Conservation (phyloP, 2,797 vertebrate species). For the Peromyscus eremicus region DNA sequence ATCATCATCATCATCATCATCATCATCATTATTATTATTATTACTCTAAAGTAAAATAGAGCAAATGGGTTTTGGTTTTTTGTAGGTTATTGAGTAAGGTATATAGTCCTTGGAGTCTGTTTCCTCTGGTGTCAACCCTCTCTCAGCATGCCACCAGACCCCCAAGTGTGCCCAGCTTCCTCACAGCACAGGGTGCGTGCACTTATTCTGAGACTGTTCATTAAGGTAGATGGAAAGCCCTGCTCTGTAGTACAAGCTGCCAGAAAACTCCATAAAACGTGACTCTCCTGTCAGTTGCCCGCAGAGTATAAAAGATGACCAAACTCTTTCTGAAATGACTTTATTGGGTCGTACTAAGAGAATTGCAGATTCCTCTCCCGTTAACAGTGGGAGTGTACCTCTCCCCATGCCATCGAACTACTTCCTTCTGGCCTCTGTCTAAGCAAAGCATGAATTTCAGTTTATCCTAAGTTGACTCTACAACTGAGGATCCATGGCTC, state of each 20-base stretch:
- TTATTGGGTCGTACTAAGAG: neutral
- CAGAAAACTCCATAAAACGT: neutral
- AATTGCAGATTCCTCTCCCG: neutral
- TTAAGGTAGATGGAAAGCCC: neutral
- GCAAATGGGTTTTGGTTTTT: neutral
- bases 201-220: neutral
- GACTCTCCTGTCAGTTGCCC: neutral
- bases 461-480: constrained; percentile 1
- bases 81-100: neutral
- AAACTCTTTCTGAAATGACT: constrained; percentile 20
- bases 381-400: neutral
- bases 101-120: neutral
- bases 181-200: neutral
- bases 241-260: neutral
- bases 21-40: neutral
- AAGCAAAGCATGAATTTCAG: neutral
- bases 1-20: neutral
- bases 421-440: neutral
- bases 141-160: neutral
- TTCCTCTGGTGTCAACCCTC: neutral
- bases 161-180: neutral
- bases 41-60: neutral
- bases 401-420: neutral
- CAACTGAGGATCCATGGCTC: neutral
- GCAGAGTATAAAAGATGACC: constrained; percentile 9